Evolutionary conservation across 1,140 invertebrate genomes (phyloP), one percentile per base, ranked within the genome.

Genomic region (Bombus polaris): DNA sequence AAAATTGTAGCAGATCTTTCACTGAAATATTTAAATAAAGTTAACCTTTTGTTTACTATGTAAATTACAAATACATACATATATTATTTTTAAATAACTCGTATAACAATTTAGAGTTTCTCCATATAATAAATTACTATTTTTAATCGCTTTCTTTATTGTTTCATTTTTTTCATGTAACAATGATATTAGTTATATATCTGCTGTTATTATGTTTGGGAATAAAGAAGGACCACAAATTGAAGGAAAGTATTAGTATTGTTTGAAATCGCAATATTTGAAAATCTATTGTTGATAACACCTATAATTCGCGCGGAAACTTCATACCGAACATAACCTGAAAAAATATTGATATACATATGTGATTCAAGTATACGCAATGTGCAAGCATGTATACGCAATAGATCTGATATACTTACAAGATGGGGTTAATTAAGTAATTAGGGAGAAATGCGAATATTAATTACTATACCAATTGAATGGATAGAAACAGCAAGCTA

Each of bases 371-470:
- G 47, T 2, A 62, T 32, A 72, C 42, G 35, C 25, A 62, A 70
- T 32, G n/a, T 72, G 53, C 22, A n/a, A 72, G 35, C 18, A 53
- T 18, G 47, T 2, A 62, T 32, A 72, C 42, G 47, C 47, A 53
- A 73, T 39, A 47, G 32, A 59, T 62, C 32, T 32, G n/a, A 47
- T 37, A 13, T 39, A 53, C 25, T 47, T 71, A 18, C 18, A 22
- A 65, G 62, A 85, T 85, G 77, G 6, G 37, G 32, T 47, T 80
- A 80, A 73, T 65, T 47, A 65, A 85, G 25, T 85, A 85, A 72
- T 37, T 39, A 37, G 6, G 2, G 25, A 8, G 68, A 80, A 65
- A 72, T 85, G 77, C 68, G 1, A 44, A 72, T 65, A 35, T 39
- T 39, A 80, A 32, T 79, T 71, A 13, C 18, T 65, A 59, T 62